Base-by-base conservation (phyloP, 2,888 invertebrate species). In the Carterocephalus palaemon region DNA sequence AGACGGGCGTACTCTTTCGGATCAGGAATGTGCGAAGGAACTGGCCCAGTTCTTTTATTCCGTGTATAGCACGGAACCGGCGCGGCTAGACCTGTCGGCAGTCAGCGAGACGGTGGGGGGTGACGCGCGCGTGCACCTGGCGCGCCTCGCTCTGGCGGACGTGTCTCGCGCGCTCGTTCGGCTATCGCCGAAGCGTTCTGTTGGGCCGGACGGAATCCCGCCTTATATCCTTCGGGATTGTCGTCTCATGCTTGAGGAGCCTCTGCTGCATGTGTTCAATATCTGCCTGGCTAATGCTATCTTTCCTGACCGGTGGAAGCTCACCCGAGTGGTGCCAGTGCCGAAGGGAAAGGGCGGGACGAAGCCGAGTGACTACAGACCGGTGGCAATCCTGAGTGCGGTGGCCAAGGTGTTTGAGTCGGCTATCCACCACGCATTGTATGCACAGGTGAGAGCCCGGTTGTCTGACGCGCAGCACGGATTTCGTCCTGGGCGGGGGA, bases 171-270 rank as follows among this genome's bases (percentile, higher is more conserved):
- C 31, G 15, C 31, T 40, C 16, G 20, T 23, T 6, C 28, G 39
- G 20, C 23, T 49, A 9, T 31, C 36, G 22, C 37, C 46, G 6
- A 47, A 47, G 16, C 22, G n/a, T 9, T 49, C 49, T 5, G 39
- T 40, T 10, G 47, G 50, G 4, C 50, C 51, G 9, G 51, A 51
- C 17, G 47, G 46, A n/a, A 37, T 51, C 4, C 51, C 51, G 2
- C 42, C 51, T 6, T 51, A 37, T 20, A 17, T 48, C 8, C 23
- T 46, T 2, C 48, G 38, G 28, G 46, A 49, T 10, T 46, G 40
- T 32, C 15, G 23, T 4, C 1, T 4, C 2, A 37, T 37, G 1
- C 16, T 48, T 1, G 43, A n/a, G n/a, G n/a, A n/a, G n/a, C n/a
- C n/a, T n/a, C n/a, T n/a, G n/a, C n/a, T n/a, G n/a, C n/a, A n/a